Conservation (phyloP, 2,888 invertebrate species). For the Cylloceria caligata region DNA sequence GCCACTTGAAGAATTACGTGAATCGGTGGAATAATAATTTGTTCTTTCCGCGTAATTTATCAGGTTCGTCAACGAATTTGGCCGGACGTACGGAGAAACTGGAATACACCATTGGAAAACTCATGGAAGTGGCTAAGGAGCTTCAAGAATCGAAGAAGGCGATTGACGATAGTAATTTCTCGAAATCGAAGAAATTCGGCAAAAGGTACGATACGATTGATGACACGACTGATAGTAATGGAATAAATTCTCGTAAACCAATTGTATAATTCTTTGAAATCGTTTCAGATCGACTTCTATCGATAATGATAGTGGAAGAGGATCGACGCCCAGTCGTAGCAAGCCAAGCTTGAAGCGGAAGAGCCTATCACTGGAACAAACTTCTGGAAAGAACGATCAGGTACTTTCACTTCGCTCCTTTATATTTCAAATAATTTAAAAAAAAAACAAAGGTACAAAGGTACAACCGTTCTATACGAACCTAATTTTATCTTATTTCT, state of each 20-base stretch:
- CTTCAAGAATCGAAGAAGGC: constrained; percentile 81
- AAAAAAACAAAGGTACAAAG: neutral
- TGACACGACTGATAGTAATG: neutral
- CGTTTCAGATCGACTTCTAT: constrained; percentile 88
- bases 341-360: constrained; percentile 88
- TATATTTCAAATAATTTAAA: neutral
- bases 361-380: constrained; percentile 91
- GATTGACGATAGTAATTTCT: constrained; percentile 76
- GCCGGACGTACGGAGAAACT: constrained; percentile 80
- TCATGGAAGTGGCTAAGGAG: constrained; percentile 82
- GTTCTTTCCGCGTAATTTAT: constrained; percentile 4
- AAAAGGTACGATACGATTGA: constrained; percentile 76
- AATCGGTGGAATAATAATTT: neutral
- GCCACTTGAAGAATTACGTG: constrained; percentile 11
- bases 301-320: constrained; percentile 85
- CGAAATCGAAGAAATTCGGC: constrained; percentile 79
- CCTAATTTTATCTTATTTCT: constrained; percentile 25
- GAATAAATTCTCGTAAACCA: neutral
- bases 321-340: constrained; percentile 81
- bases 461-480: neutral
- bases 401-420: constrained; percentile 37
- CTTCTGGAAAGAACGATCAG: constrained; percentile 83
- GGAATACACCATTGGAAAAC: constrained; percentile 81
- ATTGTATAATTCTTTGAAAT: constrained; percentile 45
- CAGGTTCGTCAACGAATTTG: constrained; percentile 74